Evolutionary conservation across 2,797 vertebrate species (phyloP), one percentile per base, ranked within the genome.

Genomic region (Scleropages formosus): DNA sequence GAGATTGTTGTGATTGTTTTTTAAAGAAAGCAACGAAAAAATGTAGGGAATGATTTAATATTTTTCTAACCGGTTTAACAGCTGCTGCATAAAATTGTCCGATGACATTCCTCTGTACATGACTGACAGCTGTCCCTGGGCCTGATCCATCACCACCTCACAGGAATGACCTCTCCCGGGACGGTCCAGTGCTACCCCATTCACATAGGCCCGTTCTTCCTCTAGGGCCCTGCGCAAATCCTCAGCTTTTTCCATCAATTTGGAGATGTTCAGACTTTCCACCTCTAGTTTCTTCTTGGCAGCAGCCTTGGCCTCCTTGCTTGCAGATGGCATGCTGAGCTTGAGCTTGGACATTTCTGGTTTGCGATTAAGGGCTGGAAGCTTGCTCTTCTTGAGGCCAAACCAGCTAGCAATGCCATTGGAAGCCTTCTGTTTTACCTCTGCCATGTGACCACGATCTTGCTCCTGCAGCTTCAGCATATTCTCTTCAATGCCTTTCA

Each of bases 401-500:
- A 98, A 98, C 97, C 97, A 98, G 82, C 93, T 96, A n/a, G 96
- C 97, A 0, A 98, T 93, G 82, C 95, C 94, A 0, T 96, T 95
- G 10, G 94, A 91, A 20, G 94, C 90, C 26, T 96, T 96, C 72
- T 95, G 95, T 81, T 97, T 98, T 56, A 91, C 92, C 82, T 98
- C 97, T 0, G 74, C 64, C 0, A 64, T 66, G 3, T 89, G 93
- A 0, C 84, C 90, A 22, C 93, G 82, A 82, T 96, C 96, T 87
- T 95, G 96, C 80, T 95, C 95, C 85, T 96, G 95, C 24, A 96
- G 94, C 79, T 96, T 93, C 77, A 97, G 88, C 87, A 98, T 86
- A 0, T 98, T 98, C 87, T 98, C 97, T 89, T 97, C 95, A 0
- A 98, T 98, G 80, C 96, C 97, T 77, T 97, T 98, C 97, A 98